Conservation (phyloP, 2,113 vertebrate species). For the Myanophis thanlyinensis region DNA sequence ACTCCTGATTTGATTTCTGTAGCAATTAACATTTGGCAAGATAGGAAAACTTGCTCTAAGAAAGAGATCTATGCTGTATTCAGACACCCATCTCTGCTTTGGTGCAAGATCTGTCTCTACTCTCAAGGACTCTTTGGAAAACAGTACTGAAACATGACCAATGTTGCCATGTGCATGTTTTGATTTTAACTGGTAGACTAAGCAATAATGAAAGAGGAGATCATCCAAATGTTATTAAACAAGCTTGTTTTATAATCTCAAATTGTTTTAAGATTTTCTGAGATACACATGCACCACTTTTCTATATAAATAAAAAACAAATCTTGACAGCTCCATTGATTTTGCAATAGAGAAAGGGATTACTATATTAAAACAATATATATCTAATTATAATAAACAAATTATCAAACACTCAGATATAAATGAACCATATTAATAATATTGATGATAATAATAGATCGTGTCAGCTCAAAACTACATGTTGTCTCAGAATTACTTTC, state of each 20-base stretch:
- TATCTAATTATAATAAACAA: conserved; percentile 48
- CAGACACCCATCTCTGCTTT: not conserved
- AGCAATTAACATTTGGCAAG: not conserved
- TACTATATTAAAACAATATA: conserved; percentile 23
- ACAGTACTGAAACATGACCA: not conserved
- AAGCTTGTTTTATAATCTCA: not conserved
- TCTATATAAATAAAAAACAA: not conserved
- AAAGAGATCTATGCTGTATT: not conserved
- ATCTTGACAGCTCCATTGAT: conserved; percentile 22
- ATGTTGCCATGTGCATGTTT: not conserved
- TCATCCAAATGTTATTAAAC: conserved; percentile 10
- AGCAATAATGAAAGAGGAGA: conserved; percentile 22
- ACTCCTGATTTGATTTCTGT: not conserved
- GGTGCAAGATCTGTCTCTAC: not conserved
- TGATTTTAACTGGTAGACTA: conserved; percentile 31
- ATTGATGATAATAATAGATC: conserved; percentile 33
- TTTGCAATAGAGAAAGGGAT: conserved; percentile 18
- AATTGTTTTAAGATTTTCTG: not conserved
- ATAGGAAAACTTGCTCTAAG: not conserved
- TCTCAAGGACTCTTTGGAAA: not conserved
- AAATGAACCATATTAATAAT: conserved; percentile 1
- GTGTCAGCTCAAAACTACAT: conserved; percentile 28
- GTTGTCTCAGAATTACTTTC: conserved; percentile 7
- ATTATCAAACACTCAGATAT: conserved; percentile 31
- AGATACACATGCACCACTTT: conserved; percentile 4